phyloP scores from a whole-genome alignment of 92 coral and sea anemone genomes.

The Diadumene lineata region DNA sequence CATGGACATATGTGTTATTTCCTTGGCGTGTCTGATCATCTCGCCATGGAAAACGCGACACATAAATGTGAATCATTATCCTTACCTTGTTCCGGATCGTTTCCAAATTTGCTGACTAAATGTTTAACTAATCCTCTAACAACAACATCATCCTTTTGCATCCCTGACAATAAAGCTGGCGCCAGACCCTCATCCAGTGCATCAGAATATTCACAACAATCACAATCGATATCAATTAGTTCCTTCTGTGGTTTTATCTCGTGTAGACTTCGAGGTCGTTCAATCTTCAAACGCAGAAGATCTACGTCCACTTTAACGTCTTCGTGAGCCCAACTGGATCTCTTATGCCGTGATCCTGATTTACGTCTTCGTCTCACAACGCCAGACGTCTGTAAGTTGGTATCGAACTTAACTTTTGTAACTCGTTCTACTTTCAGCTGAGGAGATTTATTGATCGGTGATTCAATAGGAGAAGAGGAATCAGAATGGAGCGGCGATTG shows the following conservation, averaged over 20 bases:
- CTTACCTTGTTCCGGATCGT: slow-evolving; percentile 31
- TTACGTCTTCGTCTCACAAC: slow-evolving; percentile 70
- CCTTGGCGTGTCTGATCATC: not conserved
- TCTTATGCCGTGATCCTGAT: slow-evolving; percentile 54
- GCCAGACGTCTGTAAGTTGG: slow-evolving; percentile 44
- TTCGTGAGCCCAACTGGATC: slow-evolving; percentile 79
- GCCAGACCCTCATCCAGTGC: slow-evolving; percentile 62
- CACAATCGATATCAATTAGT: slow-evolving; percentile 39
- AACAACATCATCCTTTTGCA: slow-evolving; percentile 72
- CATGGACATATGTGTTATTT: too few relatives aligned
- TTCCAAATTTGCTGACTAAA: slow-evolving; percentile 61
- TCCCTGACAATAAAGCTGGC: slow-evolving; percentile 62
- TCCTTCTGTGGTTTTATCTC: slow-evolving; percentile 60
- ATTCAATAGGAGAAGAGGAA: slow-evolving; percentile 3
- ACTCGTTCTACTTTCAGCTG: slow-evolving; percentile 70
- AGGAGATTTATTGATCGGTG: slow-evolving; percentile 39
- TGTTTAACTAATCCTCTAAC: slow-evolving; percentile 73
- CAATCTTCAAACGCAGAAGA: slow-evolving; percentile 39
- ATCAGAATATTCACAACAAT: slow-evolving; percentile 24
- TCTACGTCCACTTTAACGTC: slow-evolving; percentile 63
- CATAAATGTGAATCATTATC: too few relatives aligned
- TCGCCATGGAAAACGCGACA: too few relatives aligned
- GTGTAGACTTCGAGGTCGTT: slow-evolving; percentile 72
- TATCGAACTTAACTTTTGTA: slow-evolving; percentile 72
- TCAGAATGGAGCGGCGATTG: slow-evolving; percentile 28